Base-by-base conservation (phyloP, 2,113 vertebrate genomes). In the Meles meles region DNA sequence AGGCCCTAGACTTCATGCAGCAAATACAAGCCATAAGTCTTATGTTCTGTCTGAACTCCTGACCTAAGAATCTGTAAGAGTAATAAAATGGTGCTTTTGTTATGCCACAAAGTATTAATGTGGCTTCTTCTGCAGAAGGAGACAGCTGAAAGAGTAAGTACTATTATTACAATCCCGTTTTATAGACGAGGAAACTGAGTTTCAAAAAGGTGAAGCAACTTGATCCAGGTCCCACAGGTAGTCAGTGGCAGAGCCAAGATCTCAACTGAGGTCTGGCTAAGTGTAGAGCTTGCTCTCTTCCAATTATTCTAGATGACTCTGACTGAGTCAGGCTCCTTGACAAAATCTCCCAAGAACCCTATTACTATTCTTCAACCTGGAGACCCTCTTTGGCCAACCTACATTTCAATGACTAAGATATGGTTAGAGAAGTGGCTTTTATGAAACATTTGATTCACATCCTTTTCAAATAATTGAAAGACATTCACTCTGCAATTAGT, bases 391-490 rank as follows among this genome's bases (percentile, higher is more conserved):
- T 74, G 59, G n/a, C 61, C 67, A 59, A 29, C 37, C 37, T 55
- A 85, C 37, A 65, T 34, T 93, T 90, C 79, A 94, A 37, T 63
- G 76, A 63, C 37, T 39, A 27, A 39, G 61, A 69, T 47, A 67
- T 80, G 72, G 42, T 91, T 89, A 97, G 86, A 96, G 83, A 97
- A 96, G 74, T 21, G 84, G 72, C 12, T 55, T 95, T 55, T 84
- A 69, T 63, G 79, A 90, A 85, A 96, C 84, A 79, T 96, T 93
- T 85, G 74, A 93, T 93, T 94, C 67, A 42, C 79, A 55, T 92
- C 92, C 83, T 83, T 83, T 92, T 88, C 91, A 95, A 90, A 97
- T 96, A 93, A 97, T 67, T 88, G 80, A 95, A 92, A 96, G 90
- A 95, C 49, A 76, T 85, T 84, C 67, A 31, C 52, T 57, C 52